These are phyloP conservation scores for Otus sunia DNA, from an alignment of 2,113 vertebrate genomes.

Conservation along the genomic window DNA sequence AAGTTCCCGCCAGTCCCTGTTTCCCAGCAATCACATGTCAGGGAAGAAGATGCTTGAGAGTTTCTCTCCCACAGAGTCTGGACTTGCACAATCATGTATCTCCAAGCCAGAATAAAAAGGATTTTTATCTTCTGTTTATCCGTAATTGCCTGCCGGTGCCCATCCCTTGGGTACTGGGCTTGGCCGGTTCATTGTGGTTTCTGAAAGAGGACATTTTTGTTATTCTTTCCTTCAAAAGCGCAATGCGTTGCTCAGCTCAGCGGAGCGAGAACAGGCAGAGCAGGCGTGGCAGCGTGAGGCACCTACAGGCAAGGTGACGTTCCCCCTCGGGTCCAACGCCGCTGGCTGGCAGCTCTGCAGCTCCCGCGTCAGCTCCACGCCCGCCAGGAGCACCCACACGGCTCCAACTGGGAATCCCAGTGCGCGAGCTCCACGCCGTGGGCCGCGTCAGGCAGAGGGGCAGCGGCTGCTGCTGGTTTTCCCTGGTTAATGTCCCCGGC, in stretches of 20 bases:
- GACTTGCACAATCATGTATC: neutral
- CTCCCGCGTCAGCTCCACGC: fast-evolving
- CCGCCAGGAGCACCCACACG: neutral
- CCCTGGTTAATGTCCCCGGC: neutral
- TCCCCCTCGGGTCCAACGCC: neutral
- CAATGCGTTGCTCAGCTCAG: fast-evolving
- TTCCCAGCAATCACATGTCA: neutral
- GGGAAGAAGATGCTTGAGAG: neutral
- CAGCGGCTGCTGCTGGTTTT: fast-evolving
- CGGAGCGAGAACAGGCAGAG: neutral
- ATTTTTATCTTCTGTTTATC: neutral
- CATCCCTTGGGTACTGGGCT: neutral
- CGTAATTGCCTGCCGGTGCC: neutral
- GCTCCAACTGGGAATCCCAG: neutral
- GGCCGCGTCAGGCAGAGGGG: neutral
- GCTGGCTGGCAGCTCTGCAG: neutral
- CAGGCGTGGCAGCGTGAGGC: neutral
- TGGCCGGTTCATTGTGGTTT: neutral
- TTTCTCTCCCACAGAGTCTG: neutral
- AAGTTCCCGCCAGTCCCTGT: fast-evolving
- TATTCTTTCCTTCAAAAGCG: neutral
- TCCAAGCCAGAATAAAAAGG: neutral
- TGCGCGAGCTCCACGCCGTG: neutral
- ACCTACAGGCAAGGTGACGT: neutral
- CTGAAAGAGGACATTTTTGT: neutral